Base-by-base conservation (phyloP, 1,140 invertebrate genomes). In the Zaprionus gabonicus region DNA sequence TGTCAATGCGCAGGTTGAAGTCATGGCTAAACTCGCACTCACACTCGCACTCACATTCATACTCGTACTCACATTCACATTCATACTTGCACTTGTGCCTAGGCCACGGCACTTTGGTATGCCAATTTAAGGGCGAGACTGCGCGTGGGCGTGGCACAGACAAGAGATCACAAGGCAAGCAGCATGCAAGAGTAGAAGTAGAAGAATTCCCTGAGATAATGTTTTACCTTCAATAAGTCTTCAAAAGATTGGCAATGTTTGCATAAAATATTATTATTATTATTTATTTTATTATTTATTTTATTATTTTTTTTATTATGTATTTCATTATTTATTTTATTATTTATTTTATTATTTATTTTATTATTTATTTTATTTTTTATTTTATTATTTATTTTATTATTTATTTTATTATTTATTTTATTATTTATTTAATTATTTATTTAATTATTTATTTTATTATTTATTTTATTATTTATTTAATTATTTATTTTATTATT, bases 1-100 rank as follows among this genome's bases (percentile, higher is more conserved):
- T 76, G 68, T 76, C 68, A 76, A 59, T 65, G 68, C 68, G 73
- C 73, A 76, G 73, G 73, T 71, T 76, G 68, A 71, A 76, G 73
- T 75, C 72, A 75, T 64, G 72, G 69, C 56, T 71, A 71, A 51
- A 55, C 46, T 20, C 46, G 46, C 44, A 20, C 17, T 46, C n/a
- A 10, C 17, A 46, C 44, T 49, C 44, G 17, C 46, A 49, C 20
- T 49, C n/a, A 20, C 46, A 49, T 17, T 23, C 46, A 20, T 17
- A 49, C 17, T 49, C 9, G 17, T 23, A 49, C 17, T 49, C 46
- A 20, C 12, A 51, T 3, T 51, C 23, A 1, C 23, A 23, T 23
- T 23, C 23, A 23, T 23, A 23, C 23, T 23, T 1, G 36, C 13
- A 51, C 9, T 51, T 23, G 46, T 23, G 46, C 46, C 46, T 51